Evolutionary conservation across 2,888 invertebrate species (phyloP), one percentile per base, ranked within the genome.

Genomic region (Monoplex corrugatus): DNA sequence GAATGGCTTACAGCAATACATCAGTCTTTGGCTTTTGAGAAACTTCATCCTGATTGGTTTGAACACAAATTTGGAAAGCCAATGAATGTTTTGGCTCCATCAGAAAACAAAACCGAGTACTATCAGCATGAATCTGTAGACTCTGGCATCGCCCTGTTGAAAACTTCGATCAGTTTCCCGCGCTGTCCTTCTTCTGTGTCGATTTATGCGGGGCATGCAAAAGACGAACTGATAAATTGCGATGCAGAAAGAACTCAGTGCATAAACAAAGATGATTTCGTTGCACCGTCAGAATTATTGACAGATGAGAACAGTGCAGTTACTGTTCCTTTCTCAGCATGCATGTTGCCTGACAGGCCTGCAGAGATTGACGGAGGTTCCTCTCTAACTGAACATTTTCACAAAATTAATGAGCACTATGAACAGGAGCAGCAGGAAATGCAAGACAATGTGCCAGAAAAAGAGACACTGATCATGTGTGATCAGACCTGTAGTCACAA

Each of bases 181-280:
- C n/a, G n/a, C n/a, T n/a, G n/a, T n/a, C n/a, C n/a, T n/a, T n/a
- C n/a, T n/a, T n/a, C n/a, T n/a, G n/a, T n/a, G n/a, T n/a, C n/a
- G n/a, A n/a, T n/a, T n/a, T n/a, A n/a, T n/a, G n/a, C n/a, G n/a
- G n/a, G n/a, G n/a, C n/a, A n/a, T n/a, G n/a, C n/a, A n/a, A n/a
- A n/a, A n/a, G n/a, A n/a, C n/a, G n/a, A n/a, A n/a, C n/a, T n/a
- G n/a, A n/a, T n/a, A n/a, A n/a, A n/a, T n/a, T n/a, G n/a, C n/a
- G n/a, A n/a, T n/a, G n/a, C n/a, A n/a, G n/a, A n/a, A n/a, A n/a
- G n/a, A n/a, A n/a, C n/a, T n/a, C n/a, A n/a, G n/a, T n/a, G 68
- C 38, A 38, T 86, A 23, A 68, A 40, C 50, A 86, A 86, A n/a
- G 40, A 72, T 86, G 86, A 86, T 43, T 86, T 86, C n/a, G 38